Base-by-base conservation (phyloP, 2,113 vertebrate species). In the Scalopus aquaticus region DNA sequence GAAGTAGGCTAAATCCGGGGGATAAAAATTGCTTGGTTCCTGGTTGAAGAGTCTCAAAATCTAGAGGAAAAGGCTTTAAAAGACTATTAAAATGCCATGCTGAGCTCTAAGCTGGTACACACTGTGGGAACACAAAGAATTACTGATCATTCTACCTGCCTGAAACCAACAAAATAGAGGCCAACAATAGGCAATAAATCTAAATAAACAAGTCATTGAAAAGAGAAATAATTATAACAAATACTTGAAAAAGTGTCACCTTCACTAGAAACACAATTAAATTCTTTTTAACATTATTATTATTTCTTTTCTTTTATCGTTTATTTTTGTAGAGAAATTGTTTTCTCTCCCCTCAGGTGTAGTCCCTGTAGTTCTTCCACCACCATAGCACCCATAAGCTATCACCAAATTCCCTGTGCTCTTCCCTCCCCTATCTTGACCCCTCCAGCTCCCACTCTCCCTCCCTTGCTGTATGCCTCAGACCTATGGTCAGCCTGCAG, bases 151-250 rank as follows among this genome's bases (percentile, higher is more conserved):
- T 85, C 70, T 35, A 46, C 70, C 17, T 39, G 8, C 35, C 70
- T 20, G 22, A 89, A 70, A 51, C n/a, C 30, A 79, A 60, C n/a
- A 88, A 60, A 92, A 78, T 74, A 69, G 39, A 72, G 13, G 32
- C 22, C 16, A 62, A 67, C 15, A 80, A 67, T 20, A 60, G 3
- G 28, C 51, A 49, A 42, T 87, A 26, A 74, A 74, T 79, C n/a
- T n/a, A n/a, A n/a, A 35, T 79, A 67, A 22, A n/a, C 2, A 86
- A 85, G 42, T 69, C 51, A 80, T 30, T 90, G 39, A 84, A 77
- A 80, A 62, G 42, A 82, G 20, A 93, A 94, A 74, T 60, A 49
- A 84, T 42, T n/a, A n/a, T n/a, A n/a, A n/a, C n/a, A 39, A 82
- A 77, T 22, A 90, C 44, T 74, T 37, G 44, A 54, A 81, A 80